These are phyloP conservation scores for Mustela erminea DNA, from an alignment of 2,797 vertebrate species.

Conservation along the genomic window DNA sequence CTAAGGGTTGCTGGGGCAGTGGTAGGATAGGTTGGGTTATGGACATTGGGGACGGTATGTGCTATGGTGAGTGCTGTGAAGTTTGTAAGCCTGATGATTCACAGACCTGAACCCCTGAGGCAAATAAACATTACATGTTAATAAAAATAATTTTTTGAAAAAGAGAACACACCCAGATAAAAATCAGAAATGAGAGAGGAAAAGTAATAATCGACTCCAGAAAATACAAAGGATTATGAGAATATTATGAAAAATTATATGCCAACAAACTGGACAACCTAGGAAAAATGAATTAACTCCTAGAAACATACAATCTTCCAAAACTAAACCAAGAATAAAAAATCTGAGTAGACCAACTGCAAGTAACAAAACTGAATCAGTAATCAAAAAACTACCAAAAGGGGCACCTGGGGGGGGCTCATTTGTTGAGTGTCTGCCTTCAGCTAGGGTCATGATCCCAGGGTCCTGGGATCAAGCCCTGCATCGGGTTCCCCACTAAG, in stretches of 20 bases:
- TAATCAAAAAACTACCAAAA: background rate
- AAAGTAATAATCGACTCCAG: background rate
- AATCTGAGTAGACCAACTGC: background rate
- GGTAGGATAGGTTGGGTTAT: too few relatives aligned
- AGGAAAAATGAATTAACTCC: background rate
- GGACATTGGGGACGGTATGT: too few relatives aligned
- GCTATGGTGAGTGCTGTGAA: too few relatives aligned
- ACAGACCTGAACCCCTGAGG: too few relatives aligned
- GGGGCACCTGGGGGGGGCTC: too few relatives aligned
- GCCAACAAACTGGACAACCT: background rate
- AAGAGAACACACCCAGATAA: background rate
- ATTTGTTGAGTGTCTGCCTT: too few relatives aligned
- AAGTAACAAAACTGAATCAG: background rate
- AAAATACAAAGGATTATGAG: background rate
- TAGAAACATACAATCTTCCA: background rate
- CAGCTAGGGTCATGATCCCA: too few relatives aligned
- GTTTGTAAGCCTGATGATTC: too few relatives aligned
- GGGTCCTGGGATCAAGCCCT: too few relatives aligned
- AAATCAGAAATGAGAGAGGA: background rate
- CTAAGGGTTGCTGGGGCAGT: too few relatives aligned
- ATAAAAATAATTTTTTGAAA: background rate
- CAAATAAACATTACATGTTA: too few relatives aligned
- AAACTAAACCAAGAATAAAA: background rate
- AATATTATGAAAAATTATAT: background rate
- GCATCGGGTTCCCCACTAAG: accelerated